Base-by-base conservation (phyloP, 2,797 vertebrate genomes). In the Dendrocincla tyrannina region DNA sequence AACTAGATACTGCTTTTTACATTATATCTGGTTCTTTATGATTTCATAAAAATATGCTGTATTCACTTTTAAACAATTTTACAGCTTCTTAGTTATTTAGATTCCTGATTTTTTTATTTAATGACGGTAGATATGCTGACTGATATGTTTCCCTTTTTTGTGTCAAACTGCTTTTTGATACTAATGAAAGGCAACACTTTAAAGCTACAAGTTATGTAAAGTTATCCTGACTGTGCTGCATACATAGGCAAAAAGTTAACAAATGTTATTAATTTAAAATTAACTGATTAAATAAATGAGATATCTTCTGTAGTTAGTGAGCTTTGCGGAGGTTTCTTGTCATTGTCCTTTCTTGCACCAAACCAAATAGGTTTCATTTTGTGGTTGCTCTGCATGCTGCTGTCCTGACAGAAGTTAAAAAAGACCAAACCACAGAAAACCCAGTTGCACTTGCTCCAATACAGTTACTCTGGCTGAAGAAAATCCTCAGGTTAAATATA, bases 261-360 rank as follows among this genome's bases (percentile, higher is more conserved):
- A 96, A 89, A 95, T 96, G 95, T 96, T 96, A 94, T 60, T 94
- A 92, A 96, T 85, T 96, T 93, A 90, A 96, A 95, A 81, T 81
- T 88, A 86, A 78, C 75, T 85, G 82, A 91, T 89, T 30, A 85
- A 96, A 96, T 96, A 96, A 96, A 95, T 92, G 89, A 95, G 81
- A 39, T 95, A 96, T 91, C 89, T 96, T 96, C 94, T 89, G 91
- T 96, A 96, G 94, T 82, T 95, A 95, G 95, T 35, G 91, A 94
- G 77, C 95, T 91, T 63, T 89, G 88, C 7, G 0, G 33, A 89
- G 46, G n/a, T 93, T 93, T 96, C 85, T 96, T 7, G 33, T 96
- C 46, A 53, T 91, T 89, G 80, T 95, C 79, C 56, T 88, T 93
- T 73, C 16, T 89, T 73, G 32, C 1, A 53, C 18, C 24, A 19